Evolutionary conservation across 2,888 invertebrate genomes (phyloP).

Genomic region (Sinotaia quadrata): DNA sequence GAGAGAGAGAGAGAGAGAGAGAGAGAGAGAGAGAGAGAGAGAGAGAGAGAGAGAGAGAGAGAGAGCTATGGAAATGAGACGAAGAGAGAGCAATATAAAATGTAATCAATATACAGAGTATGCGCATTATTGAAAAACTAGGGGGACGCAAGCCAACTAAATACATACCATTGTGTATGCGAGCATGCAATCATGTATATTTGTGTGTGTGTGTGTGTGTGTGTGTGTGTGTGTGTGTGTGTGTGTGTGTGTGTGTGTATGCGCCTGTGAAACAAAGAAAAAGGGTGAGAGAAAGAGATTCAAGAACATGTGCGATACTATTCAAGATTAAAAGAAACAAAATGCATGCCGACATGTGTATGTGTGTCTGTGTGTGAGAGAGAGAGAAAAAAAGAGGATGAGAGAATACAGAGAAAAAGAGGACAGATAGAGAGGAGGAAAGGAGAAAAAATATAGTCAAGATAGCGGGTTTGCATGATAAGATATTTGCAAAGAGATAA

Average conservation of each 20-base stretch:
- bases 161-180: neutral
- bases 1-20: neutral
- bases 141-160: too few relatives aligned
- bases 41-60: neutral
- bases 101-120: neutral
- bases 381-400: neutral
- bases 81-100: conserved; percentile 10
- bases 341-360: neutral
- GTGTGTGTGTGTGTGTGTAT: conserved; percentile 2
- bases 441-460: neutral
- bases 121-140: neutral
- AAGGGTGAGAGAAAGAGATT: neutral
- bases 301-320: too few relatives aligned
- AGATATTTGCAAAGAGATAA: neutral
- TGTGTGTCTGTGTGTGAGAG: neutral
- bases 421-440: neutral
- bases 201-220: conserved; percentile 1
- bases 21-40: neutral
- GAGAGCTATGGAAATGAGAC: neutral
- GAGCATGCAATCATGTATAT: conserved; percentile 1
- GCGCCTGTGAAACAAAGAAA: neutral
- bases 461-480: neutral
- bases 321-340: neutral
- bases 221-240: conserved; percentile 6
- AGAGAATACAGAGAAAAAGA: neutral